Conservation (phyloP, 2,797 vertebrate species). For the Periophthalmus magnuspinnatus region DNA sequence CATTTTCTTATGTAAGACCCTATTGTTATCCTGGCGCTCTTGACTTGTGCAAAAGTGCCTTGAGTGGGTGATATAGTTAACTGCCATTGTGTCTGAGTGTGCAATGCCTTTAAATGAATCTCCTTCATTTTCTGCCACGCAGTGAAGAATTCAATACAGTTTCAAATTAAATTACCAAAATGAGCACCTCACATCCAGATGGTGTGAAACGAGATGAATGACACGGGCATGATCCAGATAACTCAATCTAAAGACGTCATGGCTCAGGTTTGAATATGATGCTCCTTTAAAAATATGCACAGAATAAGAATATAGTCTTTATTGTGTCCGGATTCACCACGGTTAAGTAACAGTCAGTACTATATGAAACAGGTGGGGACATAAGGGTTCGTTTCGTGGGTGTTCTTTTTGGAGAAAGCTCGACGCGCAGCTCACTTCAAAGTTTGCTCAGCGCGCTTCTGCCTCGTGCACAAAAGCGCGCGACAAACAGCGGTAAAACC, state of each 20-base stretch:
- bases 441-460: conserved; percentile 33
- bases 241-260: conserved; percentile 2
- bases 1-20: neutral
- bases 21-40: neutral
- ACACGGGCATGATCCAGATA: neutral
- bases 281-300: neutral
- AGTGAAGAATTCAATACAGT: neutral
- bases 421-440: conserved; percentile 23
- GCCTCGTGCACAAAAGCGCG: conserved; percentile 19
- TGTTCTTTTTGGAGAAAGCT: neutral
- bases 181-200: conserved; percentile 5
- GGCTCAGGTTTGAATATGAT: neutral
- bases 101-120: neutral
- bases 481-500: conserved; percentile 10
- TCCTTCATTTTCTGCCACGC: neutral
- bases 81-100: neutral
- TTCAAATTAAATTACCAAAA: conserved; percentile 8
- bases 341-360: conserved; percentile 10
- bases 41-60: neutral
- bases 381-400: neutral
- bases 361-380: neutral
- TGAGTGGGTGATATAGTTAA: neutral
- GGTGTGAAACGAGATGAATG: conserved; percentile 2
- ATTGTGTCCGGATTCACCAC: neutral
- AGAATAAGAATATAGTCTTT: neutral